A percentile compares a stretch with the other conserved stretches of the same genome.
Conservation (phyloP, 2,113 vertebrate genomes). For the Canis aureus region DNA sequence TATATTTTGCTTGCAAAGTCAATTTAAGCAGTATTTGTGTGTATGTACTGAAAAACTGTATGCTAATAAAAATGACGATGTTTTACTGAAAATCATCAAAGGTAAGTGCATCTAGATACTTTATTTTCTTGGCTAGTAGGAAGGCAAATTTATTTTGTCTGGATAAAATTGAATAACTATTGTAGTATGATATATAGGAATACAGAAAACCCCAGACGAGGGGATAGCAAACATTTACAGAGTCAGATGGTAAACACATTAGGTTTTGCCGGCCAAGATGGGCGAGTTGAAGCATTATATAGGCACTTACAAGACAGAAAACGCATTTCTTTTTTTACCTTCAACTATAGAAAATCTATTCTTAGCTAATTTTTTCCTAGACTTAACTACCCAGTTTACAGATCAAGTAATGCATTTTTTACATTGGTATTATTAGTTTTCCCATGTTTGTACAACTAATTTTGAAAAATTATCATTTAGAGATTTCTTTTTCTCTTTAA, state of each 20-base stretch:
- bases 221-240: not conserved
- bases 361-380: not conserved
- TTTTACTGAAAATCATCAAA: constrained; percentile 52
- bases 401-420: not conserved
- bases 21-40: constrained; percentile 24
- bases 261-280: not conserved
- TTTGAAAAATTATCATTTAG: not conserved
- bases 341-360: not conserved
- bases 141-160: constrained; percentile 64
- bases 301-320: not conserved
- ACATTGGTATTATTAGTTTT: not conserved
- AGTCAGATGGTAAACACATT: not conserved
- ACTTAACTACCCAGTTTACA: not conserved
- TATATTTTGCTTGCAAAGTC: constrained; percentile 26
- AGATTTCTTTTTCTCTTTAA: not conserved
- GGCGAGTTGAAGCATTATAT: not conserved
- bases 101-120: not conserved
- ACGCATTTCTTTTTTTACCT: not conserved
- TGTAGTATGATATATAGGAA: not conserved
- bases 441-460: not conserved
- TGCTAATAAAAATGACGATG: constrained; percentile 65
- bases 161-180: not conserved
- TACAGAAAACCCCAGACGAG: not conserved
- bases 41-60: not conserved
- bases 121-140: constrained; percentile 47